Percentiles rank a stretch among this genome's conserved stretches.
These are phyloP conservation scores for Phalanger gymnotis DNA, from an alignment of 2,797 vertebrate species.

Conservation along the genomic window DNA sequence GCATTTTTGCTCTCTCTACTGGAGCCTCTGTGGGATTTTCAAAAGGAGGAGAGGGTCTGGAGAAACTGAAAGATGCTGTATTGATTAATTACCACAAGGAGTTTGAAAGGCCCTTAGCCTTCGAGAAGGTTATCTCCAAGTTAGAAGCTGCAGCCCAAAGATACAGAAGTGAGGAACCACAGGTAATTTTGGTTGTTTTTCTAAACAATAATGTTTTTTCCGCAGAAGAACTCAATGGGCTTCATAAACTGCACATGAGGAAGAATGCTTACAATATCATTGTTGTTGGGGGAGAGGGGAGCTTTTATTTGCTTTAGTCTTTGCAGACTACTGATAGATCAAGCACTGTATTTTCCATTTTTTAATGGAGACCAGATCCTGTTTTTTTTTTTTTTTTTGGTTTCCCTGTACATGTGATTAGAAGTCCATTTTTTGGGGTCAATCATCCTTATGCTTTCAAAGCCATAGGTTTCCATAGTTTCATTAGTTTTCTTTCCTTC, in stretches of 20 bases:
- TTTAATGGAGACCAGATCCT: slow-evolving; percentile 14
- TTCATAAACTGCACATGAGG: slow-evolving; percentile 12
- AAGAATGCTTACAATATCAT: slow-evolving; percentile 20
- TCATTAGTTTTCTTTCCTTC: slow-evolving; percentile 17
- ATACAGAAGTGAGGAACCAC: slow-evolving; percentile 33
- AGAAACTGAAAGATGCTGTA: background rate
- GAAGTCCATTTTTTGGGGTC: slow-evolving; percentile 39
- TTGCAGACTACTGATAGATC: slow-evolving; percentile 26
- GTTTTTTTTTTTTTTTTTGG: slow-evolving; percentile 7
- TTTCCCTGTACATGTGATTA: slow-evolving; percentile 46
- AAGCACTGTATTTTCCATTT: slow-evolving; percentile 18
- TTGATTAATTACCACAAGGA: slow-evolving; percentile 47
- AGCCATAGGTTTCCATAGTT: background rate
- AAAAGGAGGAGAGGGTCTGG: slow-evolving; percentile 36
- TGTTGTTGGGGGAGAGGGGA: slow-evolving; percentile 4
- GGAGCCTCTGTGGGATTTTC: slow-evolving; percentile 36
- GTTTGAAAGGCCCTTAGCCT: slow-evolving; percentile 24
- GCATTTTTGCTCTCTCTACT: slow-evolving; percentile 45
- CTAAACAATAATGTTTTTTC: slow-evolving; percentile 12
- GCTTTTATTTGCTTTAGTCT: slow-evolving; percentile 42
- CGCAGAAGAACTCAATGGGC: slow-evolving; percentile 34
- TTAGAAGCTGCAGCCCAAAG: slow-evolving; percentile 42
- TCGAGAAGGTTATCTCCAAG: slow-evolving; percentile 29
- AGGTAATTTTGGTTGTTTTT: slow-evolving; percentile 32
- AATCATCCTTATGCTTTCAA: slow-evolving; percentile 44